Conservation (phyloP, 2,113 vertebrate species). For the Triplophysa rosa region DNA sequence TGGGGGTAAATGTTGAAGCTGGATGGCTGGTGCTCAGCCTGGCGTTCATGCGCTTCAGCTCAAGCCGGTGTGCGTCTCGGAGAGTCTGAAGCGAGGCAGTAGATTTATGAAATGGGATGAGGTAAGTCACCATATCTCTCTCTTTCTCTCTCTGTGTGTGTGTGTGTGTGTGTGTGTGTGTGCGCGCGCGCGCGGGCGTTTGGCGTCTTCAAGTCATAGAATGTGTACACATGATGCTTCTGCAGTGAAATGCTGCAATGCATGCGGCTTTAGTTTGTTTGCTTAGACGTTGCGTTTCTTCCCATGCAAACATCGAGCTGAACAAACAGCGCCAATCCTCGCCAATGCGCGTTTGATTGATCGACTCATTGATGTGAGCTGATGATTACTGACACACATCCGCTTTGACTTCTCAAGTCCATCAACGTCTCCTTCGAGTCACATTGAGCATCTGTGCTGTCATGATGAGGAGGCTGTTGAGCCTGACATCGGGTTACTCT, state of each 20-base stretch:
- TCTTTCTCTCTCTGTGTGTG: neutral
- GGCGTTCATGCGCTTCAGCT: constrained; percentile 89
- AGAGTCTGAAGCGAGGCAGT: constrained; percentile 83
- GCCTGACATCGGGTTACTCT: constrained; percentile 9
- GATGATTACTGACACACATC: neutral
- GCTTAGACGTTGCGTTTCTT: neutral
- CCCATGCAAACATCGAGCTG: neutral
- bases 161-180: constrained; percentile 6
- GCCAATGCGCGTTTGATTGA: neutral
- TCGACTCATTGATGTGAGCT: neutral
- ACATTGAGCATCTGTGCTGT: neutral
- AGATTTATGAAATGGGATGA: constrained; percentile 95
- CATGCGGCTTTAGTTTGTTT: neutral
- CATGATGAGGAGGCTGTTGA: neutral
- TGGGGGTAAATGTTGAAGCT: constrained; percentile 59
- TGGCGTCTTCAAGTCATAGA: constrained; percentile 1
- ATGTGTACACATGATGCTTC: neutral
- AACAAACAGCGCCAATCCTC: neutral
- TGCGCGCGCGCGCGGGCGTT: neutral
- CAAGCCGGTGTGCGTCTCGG: constrained; percentile 81
- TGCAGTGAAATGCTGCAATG: neutral
- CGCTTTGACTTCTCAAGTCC: constrained; percentile 12
- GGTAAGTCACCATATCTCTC: constrained; percentile 70
- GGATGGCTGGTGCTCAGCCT: constrained; percentile 88
- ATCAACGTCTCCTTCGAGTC: neutral